Conservation (phyloP, 2,797 vertebrate species). For the Pseudochirops corinnae region DNA sequence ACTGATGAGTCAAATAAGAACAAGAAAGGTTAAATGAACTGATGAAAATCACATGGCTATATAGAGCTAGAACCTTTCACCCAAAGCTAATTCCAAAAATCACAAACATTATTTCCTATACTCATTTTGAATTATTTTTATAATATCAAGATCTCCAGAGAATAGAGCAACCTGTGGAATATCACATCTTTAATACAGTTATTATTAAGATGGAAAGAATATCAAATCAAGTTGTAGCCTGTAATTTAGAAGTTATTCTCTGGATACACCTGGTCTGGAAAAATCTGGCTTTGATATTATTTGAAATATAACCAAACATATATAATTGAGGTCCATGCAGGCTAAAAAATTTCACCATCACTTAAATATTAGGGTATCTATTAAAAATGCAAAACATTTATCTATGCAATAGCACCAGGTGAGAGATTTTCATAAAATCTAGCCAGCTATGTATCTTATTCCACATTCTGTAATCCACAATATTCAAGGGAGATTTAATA, state of each 20-base stretch:
- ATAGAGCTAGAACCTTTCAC: neutral
- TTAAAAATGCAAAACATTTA: neutral
- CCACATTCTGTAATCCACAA: slow-evolving; percentile 59
- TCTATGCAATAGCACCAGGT: neutral
- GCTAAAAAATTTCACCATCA: neutral
- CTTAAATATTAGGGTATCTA: neutral
- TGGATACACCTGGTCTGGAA: slow-evolving; percentile 18
- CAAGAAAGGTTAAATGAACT: neutral
- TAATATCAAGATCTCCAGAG: neutral
- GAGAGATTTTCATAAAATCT: neutral
- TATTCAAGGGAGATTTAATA: slow-evolving; percentile 72
- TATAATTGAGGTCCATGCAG: slow-evolving; percentile 33
- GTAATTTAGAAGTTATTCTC: neutral
- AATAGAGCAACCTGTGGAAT: slow-evolving; percentile 18
- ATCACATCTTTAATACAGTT: neutral
- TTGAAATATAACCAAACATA: neutral
- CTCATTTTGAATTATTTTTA: neutral
- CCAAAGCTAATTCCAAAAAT: neutral
- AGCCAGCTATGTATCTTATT: slow-evolving; percentile 26
- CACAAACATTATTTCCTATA: neutral
- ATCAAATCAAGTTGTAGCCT: neutral
- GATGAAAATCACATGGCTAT: neutral
- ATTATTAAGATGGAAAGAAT: neutral
- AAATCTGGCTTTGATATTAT: slow-evolving; percentile 12
- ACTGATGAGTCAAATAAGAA: neutral